Evolutionary conservation across 2,113 vertebrate genomes (phyloP).

Genomic region (Seriola rivoliana): DNA sequence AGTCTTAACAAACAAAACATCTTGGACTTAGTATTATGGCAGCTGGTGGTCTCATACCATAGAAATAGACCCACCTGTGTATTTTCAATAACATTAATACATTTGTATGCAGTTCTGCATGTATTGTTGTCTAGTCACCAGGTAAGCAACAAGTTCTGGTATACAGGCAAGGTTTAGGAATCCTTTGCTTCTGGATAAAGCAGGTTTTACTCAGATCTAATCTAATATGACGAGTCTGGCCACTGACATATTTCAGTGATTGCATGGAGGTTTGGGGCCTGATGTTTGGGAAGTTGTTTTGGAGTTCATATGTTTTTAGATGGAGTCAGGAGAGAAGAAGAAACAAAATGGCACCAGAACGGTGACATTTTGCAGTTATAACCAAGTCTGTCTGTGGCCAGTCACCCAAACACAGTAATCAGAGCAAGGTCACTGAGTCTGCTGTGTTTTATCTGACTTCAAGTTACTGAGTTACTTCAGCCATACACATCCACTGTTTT

Average conservation of each 20-base stretch:
- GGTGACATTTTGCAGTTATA: constrained; percentile 29
- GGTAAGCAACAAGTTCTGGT: background rate
- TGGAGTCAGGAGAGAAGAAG: background rate
- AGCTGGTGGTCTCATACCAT: background rate
- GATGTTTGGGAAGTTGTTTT: constrained; percentile 1
- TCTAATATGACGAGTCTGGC: background rate
- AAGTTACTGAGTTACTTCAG: constrained; percentile 2
- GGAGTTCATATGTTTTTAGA: constrained; percentile 13
- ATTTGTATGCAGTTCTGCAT: background rate
- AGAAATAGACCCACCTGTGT: background rate
- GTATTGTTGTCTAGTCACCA: background rate
- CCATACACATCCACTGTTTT: background rate
- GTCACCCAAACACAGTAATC: constrained; percentile 40
- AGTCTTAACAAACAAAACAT: background rate
- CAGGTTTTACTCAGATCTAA: background rate
- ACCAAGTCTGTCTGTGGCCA: constrained; percentile 12
- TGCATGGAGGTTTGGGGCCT: background rate
- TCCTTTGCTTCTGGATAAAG: background rate
- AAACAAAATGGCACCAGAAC: constrained; percentile 10
- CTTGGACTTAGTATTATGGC: too few species aligned
- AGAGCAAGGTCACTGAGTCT: constrained; percentile 36
- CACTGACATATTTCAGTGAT: constrained; percentile 5
- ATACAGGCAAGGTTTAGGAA: background rate
- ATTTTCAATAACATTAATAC: background rate
- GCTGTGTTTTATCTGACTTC: constrained; percentile 9